Evolutionary conservation across 2,797 vertebrate species (phyloP), one percentile per base, ranked within the genome.

Genomic region (Tragopan temminckii): DNA sequence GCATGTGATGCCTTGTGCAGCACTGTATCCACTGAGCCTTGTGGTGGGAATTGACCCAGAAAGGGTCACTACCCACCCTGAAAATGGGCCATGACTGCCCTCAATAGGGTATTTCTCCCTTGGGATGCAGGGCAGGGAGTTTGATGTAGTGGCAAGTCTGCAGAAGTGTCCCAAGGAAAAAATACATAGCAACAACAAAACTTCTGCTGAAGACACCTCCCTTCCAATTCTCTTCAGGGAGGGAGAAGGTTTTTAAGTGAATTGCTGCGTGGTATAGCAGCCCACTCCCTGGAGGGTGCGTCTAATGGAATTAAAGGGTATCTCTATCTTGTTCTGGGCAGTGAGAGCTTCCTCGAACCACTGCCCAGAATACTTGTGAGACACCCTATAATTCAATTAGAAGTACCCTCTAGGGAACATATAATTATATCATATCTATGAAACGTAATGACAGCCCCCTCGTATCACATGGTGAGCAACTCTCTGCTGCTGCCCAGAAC

Each of bases 351-450:
- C 95, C 85, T 97, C 90, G 1, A 97, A 91, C 90, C 2, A 20
- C 71, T 61, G 94, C 95, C 94, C 96, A 91, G 95, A 95, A 97
- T 95, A 89, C 95, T 96, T 97, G 95, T 93, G 95, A 97, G 96
- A 97, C 93, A 97, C 96, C 95, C 94, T 97, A 83, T 97, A 96
- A 98, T 97, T 98, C 95, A 97, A 96, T 97, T 98, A 98, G 95
- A 97, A 94, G 80, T 97, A 94, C 94, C 94, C 96, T 97, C 95
- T 64, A 88, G 96, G 97, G 96, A 97, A 83, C 84, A 42, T 97
- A 96, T 97, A 97, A 98, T 98, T 97, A 96, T 95, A 96, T 97
- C 96, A 85, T 97, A 89, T 97, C 94, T 96, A 77, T 94, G 95
- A 95, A 97, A 97, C 84, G 76, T 97, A 97, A 97, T 97, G 97